Percentiles rank a stretch among this genome's conserved stretches.
These are phyloP conservation scores for Oriolus oriolus DNA, from an alignment of 2,113 vertebrate species.

Conservation along the genomic window DNA sequence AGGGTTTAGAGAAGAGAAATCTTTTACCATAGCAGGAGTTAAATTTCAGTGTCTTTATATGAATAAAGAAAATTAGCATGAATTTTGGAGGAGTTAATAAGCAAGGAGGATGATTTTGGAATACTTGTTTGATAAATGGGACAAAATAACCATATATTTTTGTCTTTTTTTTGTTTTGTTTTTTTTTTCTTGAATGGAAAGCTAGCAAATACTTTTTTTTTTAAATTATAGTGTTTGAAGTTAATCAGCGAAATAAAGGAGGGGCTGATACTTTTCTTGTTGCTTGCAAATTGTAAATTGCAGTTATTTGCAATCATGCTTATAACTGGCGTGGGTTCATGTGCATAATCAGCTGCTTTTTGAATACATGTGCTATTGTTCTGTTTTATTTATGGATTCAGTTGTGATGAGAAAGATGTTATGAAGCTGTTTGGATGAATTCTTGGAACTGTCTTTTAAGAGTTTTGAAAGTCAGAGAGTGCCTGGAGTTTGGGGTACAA, in stretches of 20 bases:
- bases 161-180: not conserved
- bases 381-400: conserved; percentile 52
- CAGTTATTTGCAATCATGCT: conserved; percentile 59
- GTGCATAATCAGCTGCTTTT: conserved; percentile 53
- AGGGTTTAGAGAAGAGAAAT: not conserved
- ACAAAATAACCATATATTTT: not conserved
- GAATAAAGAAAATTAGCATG: not conserved
- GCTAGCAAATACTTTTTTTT: not conserved
- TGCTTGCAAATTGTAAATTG: conserved; percentile 62
- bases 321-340: conserved; percentile 27
- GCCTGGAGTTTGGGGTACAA: not conserved
- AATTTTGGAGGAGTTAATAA: conserved; percentile 5
- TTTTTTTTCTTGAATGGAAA: conserved; percentile 8
- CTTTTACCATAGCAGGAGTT: not conserved
- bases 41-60: not conserved
- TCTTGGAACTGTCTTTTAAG: conserved; percentile 1
- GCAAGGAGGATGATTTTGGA: not conserved
- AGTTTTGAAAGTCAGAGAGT: not conserved
- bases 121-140: conserved; percentile 13
- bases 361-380: conserved; percentile 51
- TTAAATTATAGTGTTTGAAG: conserved; percentile 41
- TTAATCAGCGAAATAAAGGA: conserved; percentile 57
- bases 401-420: conserved; percentile 4
- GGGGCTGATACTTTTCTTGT: conserved; percentile 10
- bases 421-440: not conserved